Evolutionary conservation across 2,888 invertebrate genomes (phyloP).

Genomic region (Diploptera punctata): DNA sequence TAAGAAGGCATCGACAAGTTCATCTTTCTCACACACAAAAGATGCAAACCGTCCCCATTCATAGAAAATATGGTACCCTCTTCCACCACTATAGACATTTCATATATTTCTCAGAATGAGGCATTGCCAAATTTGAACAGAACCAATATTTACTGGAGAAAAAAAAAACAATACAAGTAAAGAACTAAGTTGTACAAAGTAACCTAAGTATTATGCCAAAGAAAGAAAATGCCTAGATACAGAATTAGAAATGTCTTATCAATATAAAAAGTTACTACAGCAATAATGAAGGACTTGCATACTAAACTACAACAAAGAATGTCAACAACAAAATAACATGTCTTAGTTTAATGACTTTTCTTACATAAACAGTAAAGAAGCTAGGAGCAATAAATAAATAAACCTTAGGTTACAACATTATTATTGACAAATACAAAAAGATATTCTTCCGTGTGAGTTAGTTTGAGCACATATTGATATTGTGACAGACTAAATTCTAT

Average conservation of each 20-base stretch:
- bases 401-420: too few species aligned
- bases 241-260: too few species aligned
- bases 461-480: constrained; percentile 25
- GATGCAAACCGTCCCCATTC: neutral
- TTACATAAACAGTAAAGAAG: too few species aligned
- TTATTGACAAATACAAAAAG: neutral
- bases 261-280: too few species aligned
- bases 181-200: neutral
- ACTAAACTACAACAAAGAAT: too few species aligned
- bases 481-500: constrained; percentile 1
- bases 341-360: too few species aligned
- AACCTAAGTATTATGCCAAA: neutral
- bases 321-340: too few species aligned
- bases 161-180: neutral
- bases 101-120: neutral
- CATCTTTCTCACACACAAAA: neutral
- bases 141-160: neutral
- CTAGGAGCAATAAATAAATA: too few species aligned
- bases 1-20: constrained; percentile 21
- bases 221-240: too few species aligned
- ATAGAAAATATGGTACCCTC: neutral
- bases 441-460: neutral
- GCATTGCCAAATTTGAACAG: neutral
- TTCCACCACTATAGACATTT: neutral
- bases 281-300: too few species aligned